These are phyloP conservation scores for Barnardius zonarius DNA, from an alignment of 2,113 vertebrate species.

Conservation along the genomic window DNA sequence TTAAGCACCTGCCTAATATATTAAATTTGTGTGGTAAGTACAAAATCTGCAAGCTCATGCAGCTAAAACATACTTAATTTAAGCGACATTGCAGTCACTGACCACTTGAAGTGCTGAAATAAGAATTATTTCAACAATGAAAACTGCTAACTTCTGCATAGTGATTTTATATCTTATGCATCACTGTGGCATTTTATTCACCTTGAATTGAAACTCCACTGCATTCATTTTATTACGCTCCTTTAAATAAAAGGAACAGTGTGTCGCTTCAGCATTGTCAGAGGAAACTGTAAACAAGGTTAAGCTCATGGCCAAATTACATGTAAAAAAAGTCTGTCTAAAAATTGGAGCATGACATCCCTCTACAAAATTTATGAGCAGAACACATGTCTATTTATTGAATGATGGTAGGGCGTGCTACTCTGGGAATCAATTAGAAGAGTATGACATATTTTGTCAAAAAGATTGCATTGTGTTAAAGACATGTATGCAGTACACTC, in stretches of 20 bases:
- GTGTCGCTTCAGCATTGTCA: constrained; percentile 32
- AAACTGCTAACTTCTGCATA: constrained; percentile 73
- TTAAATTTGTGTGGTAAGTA: background rate
- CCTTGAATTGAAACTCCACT: constrained; percentile 67
- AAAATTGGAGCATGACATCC: background rate
- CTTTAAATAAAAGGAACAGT: constrained; percentile 53
- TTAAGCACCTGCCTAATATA: background rate
- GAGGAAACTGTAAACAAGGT: constrained; percentile 54
- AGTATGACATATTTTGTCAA: constrained; percentile 11
- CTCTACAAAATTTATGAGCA: background rate
- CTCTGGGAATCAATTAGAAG: constrained; percentile 17
- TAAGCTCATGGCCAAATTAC: background rate
- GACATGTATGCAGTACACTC: background rate
- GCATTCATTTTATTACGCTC: constrained; percentile 65
- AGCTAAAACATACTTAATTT: constrained; percentile 58
- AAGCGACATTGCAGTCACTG: constrained; percentile 35
- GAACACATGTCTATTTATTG: background rate
- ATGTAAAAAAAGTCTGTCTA: background rate
- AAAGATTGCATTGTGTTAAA: background rate
- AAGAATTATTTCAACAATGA: constrained; percentile 53
- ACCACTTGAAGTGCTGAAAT: constrained; percentile 63
- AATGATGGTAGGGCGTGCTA: background rate
- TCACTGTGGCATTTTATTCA: constrained; percentile 65
- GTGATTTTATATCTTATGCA: constrained; percentile 56
- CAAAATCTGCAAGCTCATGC: constrained; percentile 3